Percentiles rank a stretch among this genome's conserved stretches.
Conservation (phyloP, 2,113 vertebrate species). For the Puffinus mauretanicus region DNA sequence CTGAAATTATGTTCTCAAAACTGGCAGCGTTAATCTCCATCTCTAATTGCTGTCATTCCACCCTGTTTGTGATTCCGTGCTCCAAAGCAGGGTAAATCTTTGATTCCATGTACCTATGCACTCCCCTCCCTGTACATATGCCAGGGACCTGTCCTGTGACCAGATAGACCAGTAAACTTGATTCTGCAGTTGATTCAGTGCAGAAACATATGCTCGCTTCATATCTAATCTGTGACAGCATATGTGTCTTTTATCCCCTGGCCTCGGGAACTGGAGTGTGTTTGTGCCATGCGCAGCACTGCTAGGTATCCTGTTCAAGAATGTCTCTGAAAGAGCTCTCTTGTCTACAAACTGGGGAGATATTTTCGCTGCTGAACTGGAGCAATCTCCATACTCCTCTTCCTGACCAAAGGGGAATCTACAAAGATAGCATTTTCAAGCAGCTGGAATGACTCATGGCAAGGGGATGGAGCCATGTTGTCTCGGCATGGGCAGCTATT, state of each 20-base stretch:
- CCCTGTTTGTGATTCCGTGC: background rate
- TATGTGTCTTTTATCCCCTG: background rate
- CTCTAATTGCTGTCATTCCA: background rate
- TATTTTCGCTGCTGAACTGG: background rate
- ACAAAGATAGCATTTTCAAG: background rate
- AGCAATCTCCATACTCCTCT: background rate
- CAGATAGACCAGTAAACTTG: background rate
- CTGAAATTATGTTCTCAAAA: background rate
- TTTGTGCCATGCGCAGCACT: background rate
- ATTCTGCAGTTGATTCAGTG: background rate
- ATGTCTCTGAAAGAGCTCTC: background rate
- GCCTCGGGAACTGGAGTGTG: background rate
- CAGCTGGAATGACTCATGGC: slow-evolving; percentile 33
- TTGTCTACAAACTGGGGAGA: background rate
- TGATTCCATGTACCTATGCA: background rate
- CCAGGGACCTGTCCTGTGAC: background rate
- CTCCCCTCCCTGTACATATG: background rate
- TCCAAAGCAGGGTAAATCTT: background rate
- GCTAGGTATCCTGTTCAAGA: background rate
- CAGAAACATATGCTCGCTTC: background rate
- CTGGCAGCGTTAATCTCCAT: background rate
- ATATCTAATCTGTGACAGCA: slow-evolving; percentile 18
- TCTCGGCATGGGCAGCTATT: background rate
- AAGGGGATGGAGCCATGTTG: slow-evolving; percentile 7
- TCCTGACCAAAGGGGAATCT: background rate